Conservation (phyloP, 1,140 invertebrate species). For the Saccostrea glomerata region DNA sequence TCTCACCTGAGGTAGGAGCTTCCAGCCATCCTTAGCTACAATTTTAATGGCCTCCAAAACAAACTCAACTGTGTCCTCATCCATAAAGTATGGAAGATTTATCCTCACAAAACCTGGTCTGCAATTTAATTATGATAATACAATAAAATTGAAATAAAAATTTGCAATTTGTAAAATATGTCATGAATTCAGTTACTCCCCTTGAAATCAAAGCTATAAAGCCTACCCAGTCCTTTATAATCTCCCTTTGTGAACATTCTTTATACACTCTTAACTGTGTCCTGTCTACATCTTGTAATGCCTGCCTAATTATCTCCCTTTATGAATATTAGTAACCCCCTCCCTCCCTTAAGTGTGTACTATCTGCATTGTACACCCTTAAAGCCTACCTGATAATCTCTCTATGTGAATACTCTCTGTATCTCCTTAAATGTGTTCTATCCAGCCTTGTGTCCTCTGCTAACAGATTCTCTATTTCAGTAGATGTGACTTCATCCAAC, state of each 20-base stretch:
- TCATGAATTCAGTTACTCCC: no score
- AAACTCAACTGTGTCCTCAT: constrained; percentile 87
- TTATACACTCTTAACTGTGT: no score
- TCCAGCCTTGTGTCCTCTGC: constrained; percentile 85
- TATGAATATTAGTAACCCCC: no score
- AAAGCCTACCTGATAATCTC: constrained; percentile 85
- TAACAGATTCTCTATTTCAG: constrained; percentile 88
- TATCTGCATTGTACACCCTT: not conserved
- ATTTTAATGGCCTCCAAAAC: constrained; percentile 91
- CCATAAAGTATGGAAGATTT: constrained; percentile 92
- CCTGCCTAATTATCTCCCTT: no score
- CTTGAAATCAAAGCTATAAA: no score
- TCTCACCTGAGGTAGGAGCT: constrained; percentile 86
- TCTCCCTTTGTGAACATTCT: no score
- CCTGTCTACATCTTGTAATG: not conserved
- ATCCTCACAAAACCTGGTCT: constrained; percentile 91
- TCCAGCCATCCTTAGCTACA: constrained; percentile 93
- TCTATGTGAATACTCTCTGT: constrained; percentile 83
- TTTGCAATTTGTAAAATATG: not conserved
- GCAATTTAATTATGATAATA: constrained; percentile 11
- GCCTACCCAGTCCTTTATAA: no score
- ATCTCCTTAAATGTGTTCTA: constrained; percentile 82
- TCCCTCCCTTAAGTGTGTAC: constrained; percentile 62
- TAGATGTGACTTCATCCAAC: constrained; percentile 87
- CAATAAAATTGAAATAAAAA: not conserved